Conservation (phyloP, 2,797 vertebrate species). For the Lutjanus argentimaculatus region DNA sequence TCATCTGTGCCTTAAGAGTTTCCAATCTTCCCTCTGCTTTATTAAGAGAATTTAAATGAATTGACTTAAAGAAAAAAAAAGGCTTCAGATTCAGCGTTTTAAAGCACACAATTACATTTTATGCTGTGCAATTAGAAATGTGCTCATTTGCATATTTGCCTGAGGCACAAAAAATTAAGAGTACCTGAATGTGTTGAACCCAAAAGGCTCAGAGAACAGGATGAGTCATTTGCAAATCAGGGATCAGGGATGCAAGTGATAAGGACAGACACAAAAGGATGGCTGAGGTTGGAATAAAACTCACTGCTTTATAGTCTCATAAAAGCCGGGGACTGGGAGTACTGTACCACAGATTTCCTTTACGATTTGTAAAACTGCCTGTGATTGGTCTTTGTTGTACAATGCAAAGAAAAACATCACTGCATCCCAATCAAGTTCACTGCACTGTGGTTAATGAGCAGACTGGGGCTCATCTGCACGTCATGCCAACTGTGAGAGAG, state of each 20-base stretch:
- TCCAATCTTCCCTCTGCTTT: slow-evolving; percentile 36
- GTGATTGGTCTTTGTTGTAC: slow-evolving; percentile 46
- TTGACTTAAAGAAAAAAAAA: slow-evolving; percentile 23
- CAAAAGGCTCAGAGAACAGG: slow-evolving; percentile 37
- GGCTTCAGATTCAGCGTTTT: slow-evolving; percentile 35
- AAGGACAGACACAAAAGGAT: slow-evolving; percentile 36
- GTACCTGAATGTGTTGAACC: slow-evolving; percentile 48
- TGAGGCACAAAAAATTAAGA: slow-evolving; percentile 28
- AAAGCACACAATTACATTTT: slow-evolving; percentile 39
- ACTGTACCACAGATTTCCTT: slow-evolving; percentile 17
- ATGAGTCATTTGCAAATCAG: slow-evolving; percentile 60
- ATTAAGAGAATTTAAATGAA: slow-evolving; percentile 44
- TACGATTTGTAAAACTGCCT: slow-evolving; percentile 25
- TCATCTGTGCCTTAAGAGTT: slow-evolving; percentile 53
- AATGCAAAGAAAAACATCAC: slow-evolving; percentile 34
- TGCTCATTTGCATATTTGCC: slow-evolving; percentile 61
- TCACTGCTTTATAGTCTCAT: slow-evolving; percentile 30
- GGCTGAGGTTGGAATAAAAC: slow-evolving; percentile 30
- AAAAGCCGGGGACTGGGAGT: slow-evolving; percentile 20
- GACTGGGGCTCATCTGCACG: slow-evolving; percentile 37
- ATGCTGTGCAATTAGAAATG: slow-evolving; percentile 55
- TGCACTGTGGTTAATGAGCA: slow-evolving; percentile 22
- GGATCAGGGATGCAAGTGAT: slow-evolving; percentile 37
- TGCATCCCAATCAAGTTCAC: slow-evolving; percentile 29
- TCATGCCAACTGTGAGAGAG: slow-evolving; percentile 27